Conservation (phyloP, 2,113 vertebrate species). For the Nesogale talazaci region DNA sequence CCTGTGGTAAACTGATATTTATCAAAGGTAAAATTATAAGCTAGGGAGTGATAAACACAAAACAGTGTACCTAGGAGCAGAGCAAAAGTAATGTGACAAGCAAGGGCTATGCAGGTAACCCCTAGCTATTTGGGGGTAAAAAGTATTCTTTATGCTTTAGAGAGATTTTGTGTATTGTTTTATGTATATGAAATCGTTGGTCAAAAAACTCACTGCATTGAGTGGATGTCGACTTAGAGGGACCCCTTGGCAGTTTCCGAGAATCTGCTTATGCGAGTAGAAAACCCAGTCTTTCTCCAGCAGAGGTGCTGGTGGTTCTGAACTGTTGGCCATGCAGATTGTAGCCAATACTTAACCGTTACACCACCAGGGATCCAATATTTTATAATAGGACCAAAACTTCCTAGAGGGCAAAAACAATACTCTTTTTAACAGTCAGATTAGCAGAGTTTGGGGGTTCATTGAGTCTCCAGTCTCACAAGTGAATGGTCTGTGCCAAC, state of each 20-base stretch:
- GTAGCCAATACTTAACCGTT: no score
- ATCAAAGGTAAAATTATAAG: background rate
- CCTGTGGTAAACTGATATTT: background rate
- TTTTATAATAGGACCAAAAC: background rate
- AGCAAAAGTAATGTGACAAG: background rate
- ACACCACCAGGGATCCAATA: no score
- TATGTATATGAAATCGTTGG: background rate
- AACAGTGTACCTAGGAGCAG: background rate
- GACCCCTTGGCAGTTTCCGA: no score
- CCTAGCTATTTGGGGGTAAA: background rate
- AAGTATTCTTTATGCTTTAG: background rate
- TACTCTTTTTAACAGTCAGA: background rate
- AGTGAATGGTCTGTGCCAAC: background rate
- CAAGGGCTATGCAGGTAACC: background rate
- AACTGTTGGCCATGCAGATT: no score
- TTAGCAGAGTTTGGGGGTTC: background rate
- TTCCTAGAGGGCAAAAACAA: slow-evolving; percentile 12
- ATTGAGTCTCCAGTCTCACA: no score
- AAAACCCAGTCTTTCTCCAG: no score
- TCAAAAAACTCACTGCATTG: background rate
- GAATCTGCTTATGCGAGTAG: no score
- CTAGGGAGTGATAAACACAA: background rate
- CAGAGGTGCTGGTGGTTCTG: no score
- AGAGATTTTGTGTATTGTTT: background rate
- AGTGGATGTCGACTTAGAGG: no score